Conservation (phyloP, 2,888 invertebrate genomes). For the Hermaeophaga mercurialis region DNA sequence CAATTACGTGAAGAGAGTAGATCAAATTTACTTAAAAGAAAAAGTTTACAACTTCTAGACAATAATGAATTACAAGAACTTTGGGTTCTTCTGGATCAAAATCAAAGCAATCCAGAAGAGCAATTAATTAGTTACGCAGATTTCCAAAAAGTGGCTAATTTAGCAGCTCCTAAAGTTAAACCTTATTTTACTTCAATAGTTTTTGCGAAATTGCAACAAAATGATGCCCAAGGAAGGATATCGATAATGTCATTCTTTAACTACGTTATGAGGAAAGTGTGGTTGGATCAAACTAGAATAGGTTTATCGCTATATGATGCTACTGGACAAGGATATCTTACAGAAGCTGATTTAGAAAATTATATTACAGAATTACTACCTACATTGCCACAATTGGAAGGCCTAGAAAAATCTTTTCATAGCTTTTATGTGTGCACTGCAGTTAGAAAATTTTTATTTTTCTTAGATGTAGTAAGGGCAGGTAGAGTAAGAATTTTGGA, state of each 20-base stretch:
- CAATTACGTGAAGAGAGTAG: slow-evolving; percentile 88
- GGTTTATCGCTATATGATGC: slow-evolving; percentile 92
- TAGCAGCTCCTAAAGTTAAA: slow-evolving; percentile 65
- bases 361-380: slow-evolving; percentile 94
- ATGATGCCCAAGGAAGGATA: slow-evolving; percentile 84
- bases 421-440: slow-evolving; percentile 97
- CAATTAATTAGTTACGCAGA: slow-evolving; percentile 85
- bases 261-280: slow-evolving; percentile 93
- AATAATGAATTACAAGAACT: slow-evolving; percentile 83
- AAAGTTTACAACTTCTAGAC: slow-evolving; percentile 82
- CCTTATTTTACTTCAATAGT: slow-evolving; percentile 84
- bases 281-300: slow-evolving; percentile 93
- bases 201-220: slow-evolving; percentile 86
- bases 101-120: slow-evolving; percentile 79
- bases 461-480: slow-evolving; percentile 86
- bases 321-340: slow-evolving; percentile 72
- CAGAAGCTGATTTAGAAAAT: slow-evolving; percentile 84
- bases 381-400: slow-evolving; percentile 86
- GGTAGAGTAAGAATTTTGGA: slow-evolving; percentile 89
- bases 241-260: slow-evolving; percentile 91
- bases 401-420: slow-evolving; percentile 90
- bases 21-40: slow-evolving; percentile 83
- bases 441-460: slow-evolving; percentile 94
- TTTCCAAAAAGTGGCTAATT: slow-evolving; percentile 77
- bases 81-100: slow-evolving; percentile 83